Conservation (phyloP, 2,888 invertebrate species). For the Parnassius orleans region DNA sequence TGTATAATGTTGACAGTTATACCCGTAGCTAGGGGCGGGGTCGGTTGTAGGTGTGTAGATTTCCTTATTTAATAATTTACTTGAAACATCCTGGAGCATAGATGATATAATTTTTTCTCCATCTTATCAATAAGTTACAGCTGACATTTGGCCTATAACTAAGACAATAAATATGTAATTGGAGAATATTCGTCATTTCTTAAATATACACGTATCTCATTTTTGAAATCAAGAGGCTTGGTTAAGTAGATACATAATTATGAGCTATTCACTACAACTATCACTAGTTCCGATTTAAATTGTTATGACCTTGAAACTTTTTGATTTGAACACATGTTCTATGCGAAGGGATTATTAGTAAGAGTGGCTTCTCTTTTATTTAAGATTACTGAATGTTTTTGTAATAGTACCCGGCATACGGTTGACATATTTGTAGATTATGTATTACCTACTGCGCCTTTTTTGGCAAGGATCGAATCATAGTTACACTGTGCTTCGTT, state of each 20-base stretch:
- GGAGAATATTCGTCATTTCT: background rate
- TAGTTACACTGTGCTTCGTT: conserved; percentile 30
- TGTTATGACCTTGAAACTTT: background rate
- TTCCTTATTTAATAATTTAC: conserved; percentile 33
- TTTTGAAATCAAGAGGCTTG: too few species aligned
- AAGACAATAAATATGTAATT: conserved; percentile 22
- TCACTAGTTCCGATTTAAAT: background rate
- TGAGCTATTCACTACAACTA: background rate
- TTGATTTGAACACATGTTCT: conserved; percentile 32
- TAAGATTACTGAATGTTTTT: conserved; percentile 61
- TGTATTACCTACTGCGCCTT: conserved; percentile 54
- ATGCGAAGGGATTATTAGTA: conserved; percentile 50
- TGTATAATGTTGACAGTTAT: conserved; percentile 46
- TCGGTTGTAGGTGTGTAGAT: conserved; percentile 48
- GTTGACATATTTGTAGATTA: conserved; percentile 46
- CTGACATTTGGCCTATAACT: conserved; percentile 20
- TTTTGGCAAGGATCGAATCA: conserved; percentile 36
- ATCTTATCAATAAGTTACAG: background rate
- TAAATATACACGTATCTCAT: too few species aligned
- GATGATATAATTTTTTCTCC: conserved; percentile 31
- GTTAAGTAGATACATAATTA: too few species aligned
- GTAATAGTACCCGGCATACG: conserved; percentile 41
- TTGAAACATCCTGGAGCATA: conserved; percentile 48
- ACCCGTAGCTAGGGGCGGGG: conserved; percentile 55
- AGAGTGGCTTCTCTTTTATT: conserved; percentile 45